These are phyloP conservation scores for Rugalucina vietnamica DNA, from an alignment of 2,888 invertebrate genomes.

Conservation along the genomic window DNA sequence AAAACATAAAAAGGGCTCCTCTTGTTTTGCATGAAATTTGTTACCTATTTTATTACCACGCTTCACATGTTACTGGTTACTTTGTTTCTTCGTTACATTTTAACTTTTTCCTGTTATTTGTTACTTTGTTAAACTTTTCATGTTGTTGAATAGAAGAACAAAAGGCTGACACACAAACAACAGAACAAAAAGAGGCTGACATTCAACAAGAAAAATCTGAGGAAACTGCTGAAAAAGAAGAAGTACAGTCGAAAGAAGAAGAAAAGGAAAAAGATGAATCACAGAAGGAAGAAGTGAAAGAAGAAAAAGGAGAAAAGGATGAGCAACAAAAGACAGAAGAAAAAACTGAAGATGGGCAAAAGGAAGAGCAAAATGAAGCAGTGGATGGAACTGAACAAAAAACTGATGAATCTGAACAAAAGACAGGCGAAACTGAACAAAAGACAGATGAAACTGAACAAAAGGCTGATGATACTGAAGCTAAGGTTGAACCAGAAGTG, in stretches of 20 bases:
- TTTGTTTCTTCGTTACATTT: too few relatives aligned
- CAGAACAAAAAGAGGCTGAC: background rate
- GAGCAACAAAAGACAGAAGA: constrained; percentile 30
- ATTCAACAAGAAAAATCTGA: background rate
- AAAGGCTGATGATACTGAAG: background rate
- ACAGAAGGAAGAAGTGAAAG: constrained; percentile 25
- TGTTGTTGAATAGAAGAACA: background rate
- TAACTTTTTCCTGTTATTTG: too few relatives aligned
- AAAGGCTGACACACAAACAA: background rate
- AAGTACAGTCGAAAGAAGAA: background rate
- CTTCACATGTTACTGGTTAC: too few relatives aligned
- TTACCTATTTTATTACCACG: too few relatives aligned
- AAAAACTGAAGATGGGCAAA: constrained; percentile 33
- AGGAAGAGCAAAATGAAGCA: constrained; percentile 27
- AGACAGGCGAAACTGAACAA: constrained; percentile 46
- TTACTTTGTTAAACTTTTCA: background rate
- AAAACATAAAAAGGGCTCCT: too few relatives aligned
- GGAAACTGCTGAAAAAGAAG: background rate
- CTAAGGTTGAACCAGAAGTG: constrained; percentile 9
- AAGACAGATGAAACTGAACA: constrained; percentile 27
- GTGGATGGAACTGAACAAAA: constrained; percentile 20
- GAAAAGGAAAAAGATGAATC: constrained; percentile 6
- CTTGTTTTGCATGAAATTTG: too few relatives aligned
- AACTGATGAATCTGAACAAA: constrained; percentile 31
- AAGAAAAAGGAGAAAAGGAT: constrained; percentile 3